Evolutionary conservation across 2,113 vertebrate genomes (phyloP), one percentile per base, ranked within the genome.

Genomic region (Rattus norvegicus): DNA sequence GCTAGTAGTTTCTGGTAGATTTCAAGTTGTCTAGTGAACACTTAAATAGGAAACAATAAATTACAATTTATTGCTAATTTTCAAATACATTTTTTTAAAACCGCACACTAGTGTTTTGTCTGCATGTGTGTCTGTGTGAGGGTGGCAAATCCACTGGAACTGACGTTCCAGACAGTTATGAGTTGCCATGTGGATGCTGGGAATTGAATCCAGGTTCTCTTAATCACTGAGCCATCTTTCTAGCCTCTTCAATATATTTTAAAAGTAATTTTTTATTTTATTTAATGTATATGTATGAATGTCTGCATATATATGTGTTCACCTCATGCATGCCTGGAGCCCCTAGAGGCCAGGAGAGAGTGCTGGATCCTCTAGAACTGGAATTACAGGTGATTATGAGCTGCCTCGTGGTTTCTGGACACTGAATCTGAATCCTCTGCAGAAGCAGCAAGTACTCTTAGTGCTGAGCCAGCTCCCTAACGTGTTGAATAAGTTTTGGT

Each of bases 51-150:
- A 17, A 91, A 20, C 5, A 81, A 39, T 67, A 56, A 24, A 49
- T 92, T 72, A 65, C 43, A 72, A 52, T 79, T 95, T 90, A n/a
- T 61, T 84, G 36, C n/a, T 84, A 47, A 59, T 79, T 81, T 95
- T 77, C n/a, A 91, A 90, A 30, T 86, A 76, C 59, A 1, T 14
- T 69, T 79, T n/a, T 8, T 4, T 20, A 79, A 80, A 36, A 72
- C 19, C 36, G 30, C 33, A 70, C 33, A 17, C 17, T 36, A 47
- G 39, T 76, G 43, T 47, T 76, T 39, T 76, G 39, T 20, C 24
- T 77, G 75, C 9, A 49, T 49, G 75, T 77, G 43, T 77, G 12
- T 72, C 2, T 72, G 17, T 72, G 70, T n/a, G 65, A 30, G 17
- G 36, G 70, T n/a, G 36, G n/a, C 36, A 72, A 13, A 72, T 72